A percentile compares a stretch with the other conserved stretches of the same genome.
phyloP scores from a whole-genome alignment of 2,797 vertebrate genomes.

The Amblyraja radiata region DNA sequence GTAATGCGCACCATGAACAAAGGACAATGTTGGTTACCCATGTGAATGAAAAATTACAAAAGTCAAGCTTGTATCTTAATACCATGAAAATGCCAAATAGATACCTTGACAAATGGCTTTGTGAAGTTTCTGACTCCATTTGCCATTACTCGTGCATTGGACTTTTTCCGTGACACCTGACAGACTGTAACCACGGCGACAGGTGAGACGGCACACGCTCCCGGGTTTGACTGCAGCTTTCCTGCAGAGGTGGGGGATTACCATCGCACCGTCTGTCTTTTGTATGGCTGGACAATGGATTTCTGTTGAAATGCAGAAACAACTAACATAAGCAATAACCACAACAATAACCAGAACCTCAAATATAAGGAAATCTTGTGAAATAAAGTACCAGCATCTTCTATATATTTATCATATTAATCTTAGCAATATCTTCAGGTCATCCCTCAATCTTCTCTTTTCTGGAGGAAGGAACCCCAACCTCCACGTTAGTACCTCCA shows the following conservation, averaged over 20 bases:
- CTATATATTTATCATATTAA: too few relatives aligned
- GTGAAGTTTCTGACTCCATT: constrained; percentile 73
- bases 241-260: constrained; percentile 71
- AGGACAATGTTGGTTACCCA: neutral
- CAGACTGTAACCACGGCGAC: constrained; percentile 73
- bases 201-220: constrained; percentile 69
- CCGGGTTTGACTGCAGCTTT: constrained; percentile 62
- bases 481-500: too few relatives aligned
- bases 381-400: too few relatives aligned
- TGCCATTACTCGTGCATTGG: constrained; percentile 72
- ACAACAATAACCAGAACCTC: too few relatives aligned
- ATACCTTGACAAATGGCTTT: constrained; percentile 78
- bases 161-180: constrained; percentile 66
- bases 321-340: neutral
- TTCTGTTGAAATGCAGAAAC: constrained; percentile 56
- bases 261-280: constrained; percentile 59
- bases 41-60: neutral
- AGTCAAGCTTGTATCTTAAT: neutral
- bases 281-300: constrained; percentile 67
- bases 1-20: too few relatives aligned
- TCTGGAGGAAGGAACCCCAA: too few relatives aligned
- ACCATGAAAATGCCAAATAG: neutral
- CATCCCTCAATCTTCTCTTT: too few relatives aligned
- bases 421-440: too few relatives aligned
- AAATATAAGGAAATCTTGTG: too few relatives aligned